Base-by-base conservation (phyloP, 1,140 invertebrate genomes). In the Dinothrombium tinctorium region DNA sequence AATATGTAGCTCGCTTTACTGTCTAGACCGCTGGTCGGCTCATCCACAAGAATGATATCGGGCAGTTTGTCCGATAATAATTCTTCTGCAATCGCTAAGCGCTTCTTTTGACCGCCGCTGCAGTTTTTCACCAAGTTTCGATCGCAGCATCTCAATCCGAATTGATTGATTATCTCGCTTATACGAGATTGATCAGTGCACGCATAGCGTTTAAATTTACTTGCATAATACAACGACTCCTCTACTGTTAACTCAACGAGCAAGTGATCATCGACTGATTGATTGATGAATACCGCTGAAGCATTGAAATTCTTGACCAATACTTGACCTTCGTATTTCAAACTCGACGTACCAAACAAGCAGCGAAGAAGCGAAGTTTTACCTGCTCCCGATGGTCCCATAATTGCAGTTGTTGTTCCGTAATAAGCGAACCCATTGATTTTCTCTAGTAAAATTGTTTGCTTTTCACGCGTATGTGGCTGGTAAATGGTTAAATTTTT, bases 61-160 rank as follows among this genome's bases (percentile, higher is more conserved):
- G n/a, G n/a, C n/a, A n/a, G n/a, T n/a, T n/a, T n/a, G n/a, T n/a
- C n/a, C n/a, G n/a, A n/a, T n/a, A n/a, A n/a, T 17, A 46, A 45
- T 31, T 94, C 87, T 40, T 90, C 61, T n/a, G 87, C 84, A 49
- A 94, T 86, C 2, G 84, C 84, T 29, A 94, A 59, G 37, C 87
- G 67, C 57, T 92, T 94, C 40, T 78, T 67, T 61, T 94, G 84
- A 0, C 89, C 89, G 5, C 86, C 86, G 15, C 31, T 36, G 26
- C 44, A 46, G 15, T 24, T 39, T 9, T 31, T 28, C n/a, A 46
- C 23, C 8, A 9, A n/a, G 23, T 11, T 43, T 11, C 40, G 15
- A 2, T 14, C 4, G 37, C 46, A 31, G 7, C 21, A n/a, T 2
- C 3, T 14, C n/a, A 37, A 20, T 9, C 20, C 39, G 5, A 40